Evolutionary conservation across 2,888 invertebrate genomes (phyloP), one percentile per base, ranked within the genome.

Genomic region (Athalia circularis): DNA sequence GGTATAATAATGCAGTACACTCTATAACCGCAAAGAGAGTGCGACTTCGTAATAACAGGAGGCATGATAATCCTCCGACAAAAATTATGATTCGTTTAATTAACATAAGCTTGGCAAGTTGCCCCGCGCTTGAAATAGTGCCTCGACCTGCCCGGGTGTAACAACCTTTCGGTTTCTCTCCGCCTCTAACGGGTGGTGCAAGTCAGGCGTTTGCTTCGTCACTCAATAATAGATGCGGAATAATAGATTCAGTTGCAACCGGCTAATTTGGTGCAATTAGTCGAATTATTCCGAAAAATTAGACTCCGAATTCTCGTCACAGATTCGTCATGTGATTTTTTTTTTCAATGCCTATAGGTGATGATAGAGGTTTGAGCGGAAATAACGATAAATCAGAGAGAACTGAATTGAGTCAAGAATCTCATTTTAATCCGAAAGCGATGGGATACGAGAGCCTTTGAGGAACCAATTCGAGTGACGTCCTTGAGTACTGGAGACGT

Each of bases 61-160:
- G n/a, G 64, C 43, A 52, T 64, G 9, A 50, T 11, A 59, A 72
- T 57, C 59, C 45, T 50, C 72, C 59, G 65, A 78, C 70, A 82
- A 83, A 85, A 86, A 85, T 86, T 83, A 87, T 86, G 86, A 88
- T 88, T 86, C 82, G 80, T 84, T 82, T 84, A 87, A 88, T 89
- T 89, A 88, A 85, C 86, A 87, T 86, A 87, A 88, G 84, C 86
- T 87, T 89, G 89, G 89, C 89, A 85, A 83, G 83, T 78, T 85
- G 88, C 89, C 89, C 80, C 78, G 79, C 70, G 85, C 86, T 86
- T 81, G 84, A 87, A 89, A 89, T 89, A 89, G 85, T 81, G 83
- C 82, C 83, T 82, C 83, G 84, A 84, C 84, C 83, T 82, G 83
- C 78, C 81, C 75, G 88, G 81, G 88, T 86, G 88, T 88, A 88